Conservation (phyloP, 2,113 vertebrate genomes). For the Cryptoleucopteryx plumbea region DNA sequence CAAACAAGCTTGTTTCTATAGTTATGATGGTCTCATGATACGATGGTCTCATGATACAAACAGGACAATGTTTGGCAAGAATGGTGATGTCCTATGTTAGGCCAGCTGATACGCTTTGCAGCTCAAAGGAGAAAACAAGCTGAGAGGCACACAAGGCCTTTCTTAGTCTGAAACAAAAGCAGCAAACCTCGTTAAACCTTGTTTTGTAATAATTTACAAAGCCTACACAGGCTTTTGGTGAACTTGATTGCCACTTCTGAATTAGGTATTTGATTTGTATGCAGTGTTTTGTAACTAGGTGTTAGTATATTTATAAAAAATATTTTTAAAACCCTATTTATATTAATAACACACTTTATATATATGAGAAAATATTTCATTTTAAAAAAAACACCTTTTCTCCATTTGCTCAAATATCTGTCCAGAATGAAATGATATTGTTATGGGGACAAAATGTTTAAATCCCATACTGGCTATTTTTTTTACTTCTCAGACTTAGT, state of each 20-base stretch:
- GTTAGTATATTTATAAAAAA: neutral
- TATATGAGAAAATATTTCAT: neutral
- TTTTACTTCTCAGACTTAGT: neutral
- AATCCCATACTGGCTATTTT: neutral
- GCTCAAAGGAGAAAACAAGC: conserved; percentile 18
- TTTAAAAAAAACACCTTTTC: neutral
- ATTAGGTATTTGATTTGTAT: neutral
- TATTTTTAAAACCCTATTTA: neutral
- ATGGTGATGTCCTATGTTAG: neutral
- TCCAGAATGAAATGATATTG: neutral
- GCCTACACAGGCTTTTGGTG: neutral
- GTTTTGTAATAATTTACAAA: neutral
- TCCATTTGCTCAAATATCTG: neutral
- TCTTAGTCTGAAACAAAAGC: neutral
- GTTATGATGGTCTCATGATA: conserved; percentile 47
- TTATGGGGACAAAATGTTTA: neutral
- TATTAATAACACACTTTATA: neutral
- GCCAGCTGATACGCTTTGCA: conserved; percentile 12
- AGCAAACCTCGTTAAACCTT: neutral
- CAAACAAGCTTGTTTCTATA: conserved; percentile 26
- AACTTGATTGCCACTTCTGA: neutral
- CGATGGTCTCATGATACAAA: conserved; percentile 21
- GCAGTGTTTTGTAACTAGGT: neutral
- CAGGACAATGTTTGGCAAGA: conserved; percentile 45
- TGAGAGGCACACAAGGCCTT: neutral